These are phyloP conservation scores for Antheraea yamamai DNA, from an alignment of 2,888 invertebrate genomes.

Conservation along the genomic window DNA sequence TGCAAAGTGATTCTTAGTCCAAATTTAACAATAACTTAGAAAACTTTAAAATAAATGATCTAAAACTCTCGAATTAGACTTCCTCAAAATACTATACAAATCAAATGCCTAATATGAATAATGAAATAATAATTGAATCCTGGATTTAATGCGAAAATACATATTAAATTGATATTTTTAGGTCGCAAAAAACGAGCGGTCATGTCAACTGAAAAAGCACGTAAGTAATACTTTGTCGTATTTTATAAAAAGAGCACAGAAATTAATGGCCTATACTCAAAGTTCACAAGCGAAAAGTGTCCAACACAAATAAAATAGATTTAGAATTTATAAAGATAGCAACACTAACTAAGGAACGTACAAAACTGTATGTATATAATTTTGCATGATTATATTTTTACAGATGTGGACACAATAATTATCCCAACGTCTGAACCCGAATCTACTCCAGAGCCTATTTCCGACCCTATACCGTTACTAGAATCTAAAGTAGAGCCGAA, in stretches of 20 bases:
- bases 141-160: too few species aligned
- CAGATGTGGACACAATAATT: constrained; percentile 64
- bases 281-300: constrained; percentile 10
- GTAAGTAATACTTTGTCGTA: constrained; percentile 14
- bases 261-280: background rate
- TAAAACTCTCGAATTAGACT: background rate
- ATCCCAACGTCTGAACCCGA: constrained; percentile 57
- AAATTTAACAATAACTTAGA: background rate
- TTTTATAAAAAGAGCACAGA: background rate
- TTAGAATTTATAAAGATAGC: constrained; percentile 17
- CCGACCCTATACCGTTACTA: constrained; percentile 54
- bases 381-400: constrained; percentile 74
- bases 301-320: constrained; percentile 19
- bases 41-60: background rate
- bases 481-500: constrained; percentile 52
- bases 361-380: constrained; percentile 52
- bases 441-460: constrained; percentile 38
- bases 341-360: constrained; percentile 41
- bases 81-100: background rate
- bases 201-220: constrained; percentile 5
- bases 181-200: constrained; percentile 22
- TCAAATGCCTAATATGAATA: too few species aligned
- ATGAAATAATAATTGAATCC: too few species aligned
- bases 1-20: background rate
- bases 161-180: background rate